These are phyloP conservation scores for Cephus pulcher DNA, from an alignment of 2,888 invertebrate genomes.

Conservation along the genomic window DNA sequence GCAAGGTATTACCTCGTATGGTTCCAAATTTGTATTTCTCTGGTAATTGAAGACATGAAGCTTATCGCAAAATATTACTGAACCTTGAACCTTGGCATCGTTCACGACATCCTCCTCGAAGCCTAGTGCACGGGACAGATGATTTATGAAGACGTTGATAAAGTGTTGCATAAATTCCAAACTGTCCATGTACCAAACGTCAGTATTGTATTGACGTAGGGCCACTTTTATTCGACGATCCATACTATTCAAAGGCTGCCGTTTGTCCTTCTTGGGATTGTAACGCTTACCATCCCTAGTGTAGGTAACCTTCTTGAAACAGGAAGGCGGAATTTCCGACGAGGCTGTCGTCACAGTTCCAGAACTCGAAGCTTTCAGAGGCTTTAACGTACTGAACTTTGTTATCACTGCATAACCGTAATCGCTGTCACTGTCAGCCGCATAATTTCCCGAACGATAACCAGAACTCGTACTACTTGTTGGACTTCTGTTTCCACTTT, in stretches of 20 bases:
- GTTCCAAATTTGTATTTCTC: constrained; percentile 51
- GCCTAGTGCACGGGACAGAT: constrained; percentile 72
- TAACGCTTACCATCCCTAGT: constrained; percentile 50
- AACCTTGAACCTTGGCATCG: constrained; percentile 73
- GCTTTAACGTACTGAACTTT: constrained; percentile 72
- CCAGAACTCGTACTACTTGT: constrained; percentile 66
- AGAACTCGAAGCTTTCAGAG: constrained; percentile 35
- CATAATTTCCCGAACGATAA: constrained; percentile 68
- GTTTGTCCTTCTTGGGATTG: constrained; percentile 41
- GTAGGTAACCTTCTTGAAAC: constrained; percentile 53
- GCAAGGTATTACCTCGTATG: constrained; percentile 79
- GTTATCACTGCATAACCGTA: constrained; percentile 75
- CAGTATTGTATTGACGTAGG: constrained; percentile 46
- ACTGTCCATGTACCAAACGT: constrained; percentile 70
- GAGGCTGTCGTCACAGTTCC: constrained; percentile 15
- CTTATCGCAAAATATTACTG: constrained; percentile 75
- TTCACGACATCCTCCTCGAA: constrained; percentile 70
- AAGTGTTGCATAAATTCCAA: constrained; percentile 78
- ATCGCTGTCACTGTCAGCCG: constrained; percentile 68
- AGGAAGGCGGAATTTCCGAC: constrained; percentile 46
- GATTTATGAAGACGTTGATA: constrained; percentile 73
- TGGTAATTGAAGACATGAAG: constrained; percentile 62
- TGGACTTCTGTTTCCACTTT: constrained; percentile 33
- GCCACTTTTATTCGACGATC: constrained; percentile 48
- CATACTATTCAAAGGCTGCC: constrained; percentile 41